phyloP scores from a whole-genome alignment of 1,140 invertebrate species.

The Plutomurus gul region DNA sequence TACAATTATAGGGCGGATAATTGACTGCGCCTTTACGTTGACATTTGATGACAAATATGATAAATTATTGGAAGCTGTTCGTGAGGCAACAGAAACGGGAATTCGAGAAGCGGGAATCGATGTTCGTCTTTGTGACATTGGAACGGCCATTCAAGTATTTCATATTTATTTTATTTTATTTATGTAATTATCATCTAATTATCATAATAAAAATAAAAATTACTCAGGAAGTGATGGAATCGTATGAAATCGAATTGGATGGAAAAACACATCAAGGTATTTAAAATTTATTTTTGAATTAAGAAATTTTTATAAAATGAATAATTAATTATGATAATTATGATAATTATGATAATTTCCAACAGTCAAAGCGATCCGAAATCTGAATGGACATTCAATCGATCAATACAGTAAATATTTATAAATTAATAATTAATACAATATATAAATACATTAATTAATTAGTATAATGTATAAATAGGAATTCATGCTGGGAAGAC shows the following conservation, averaged over 20 bases:
- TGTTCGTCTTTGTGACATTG: conserved; percentile 95
- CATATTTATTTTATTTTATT: too few relatives aligned
- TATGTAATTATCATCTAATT: too few relatives aligned
- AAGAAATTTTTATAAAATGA: conserved; percentile 56
- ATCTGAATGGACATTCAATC: conserved; percentile 98
- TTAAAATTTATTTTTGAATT: conserved; percentile 48
- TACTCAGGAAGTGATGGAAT: conserved; percentile 99
- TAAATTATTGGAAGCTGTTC: conserved; percentile 90
- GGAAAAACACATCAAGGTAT: conserved; percentile 93
- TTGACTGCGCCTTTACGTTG: conserved; percentile 98
- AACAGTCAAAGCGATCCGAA: conserved; percentile 96
- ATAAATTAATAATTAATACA: neutral
- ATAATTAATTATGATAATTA: neutral
- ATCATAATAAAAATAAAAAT: too few relatives aligned
- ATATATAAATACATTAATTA: neutral
- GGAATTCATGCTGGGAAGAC: conserved; percentile 99
- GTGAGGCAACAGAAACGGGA: conserved; percentile 95
- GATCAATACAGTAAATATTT: conserved; percentile 80
- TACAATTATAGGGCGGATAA: conserved; percentile 74
- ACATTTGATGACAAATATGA: conserved; percentile 98
- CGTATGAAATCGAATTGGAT: conserved; percentile 97
- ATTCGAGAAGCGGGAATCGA: conserved; percentile 86
- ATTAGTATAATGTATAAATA: conserved; percentile 55
- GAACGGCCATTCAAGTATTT: conserved; percentile 92
- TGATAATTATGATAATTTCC: too few relatives aligned